phyloP scores from a whole-genome alignment of 2,888 invertebrate species.

The Cryptocheilus praepositus region DNA sequence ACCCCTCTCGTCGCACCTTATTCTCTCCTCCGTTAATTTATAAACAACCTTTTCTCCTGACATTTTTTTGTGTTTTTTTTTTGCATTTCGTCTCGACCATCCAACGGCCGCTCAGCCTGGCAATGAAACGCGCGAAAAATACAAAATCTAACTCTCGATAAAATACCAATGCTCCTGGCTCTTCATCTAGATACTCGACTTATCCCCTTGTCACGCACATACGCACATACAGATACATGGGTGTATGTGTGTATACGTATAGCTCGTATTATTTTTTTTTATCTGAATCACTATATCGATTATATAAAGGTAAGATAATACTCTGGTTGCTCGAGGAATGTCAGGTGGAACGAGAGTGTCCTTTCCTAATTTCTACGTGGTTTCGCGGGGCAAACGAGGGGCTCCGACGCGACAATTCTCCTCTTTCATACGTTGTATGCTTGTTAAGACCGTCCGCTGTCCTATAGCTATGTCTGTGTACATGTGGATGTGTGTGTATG shows the following conservation, averaged over 20 bases:
- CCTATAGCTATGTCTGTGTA: conserved; percentile 14
- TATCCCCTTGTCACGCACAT: conserved; percentile 26
- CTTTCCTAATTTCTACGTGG: conserved; percentile 39
- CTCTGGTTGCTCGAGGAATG: conserved; percentile 69
- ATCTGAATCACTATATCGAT: conserved; percentile 66
- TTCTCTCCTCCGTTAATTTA: conserved; percentile 17
- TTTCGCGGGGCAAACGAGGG: conserved; percentile 45
- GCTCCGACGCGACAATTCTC: conserved; percentile 31
- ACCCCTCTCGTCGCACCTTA: conserved; percentile 17
- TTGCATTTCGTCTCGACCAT: conserved; percentile 43
- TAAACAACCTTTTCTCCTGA: no score
- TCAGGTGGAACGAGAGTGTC: conserved; percentile 65
- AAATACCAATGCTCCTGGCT: conserved; percentile 61
- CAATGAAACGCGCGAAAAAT: conserved; percentile 68
- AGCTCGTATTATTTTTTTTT: conserved; percentile 45
- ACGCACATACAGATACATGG: conserved; percentile 48
- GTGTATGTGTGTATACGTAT: conserved; percentile 50
- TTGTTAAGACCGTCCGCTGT: conserved; percentile 37
- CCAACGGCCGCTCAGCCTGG: conserved; percentile 63
- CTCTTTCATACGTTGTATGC: conserved; percentile 22
- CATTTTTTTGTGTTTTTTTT: not conserved
- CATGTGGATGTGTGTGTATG: conserved; percentile 16
- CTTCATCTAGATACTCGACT: not conserved
- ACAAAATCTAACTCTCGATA: conserved; percentile 73
- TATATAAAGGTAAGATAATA: conserved; percentile 72